Conservation (phyloP, 2,888 invertebrate genomes). For the Paralinhomoeus sp. region DNA sequence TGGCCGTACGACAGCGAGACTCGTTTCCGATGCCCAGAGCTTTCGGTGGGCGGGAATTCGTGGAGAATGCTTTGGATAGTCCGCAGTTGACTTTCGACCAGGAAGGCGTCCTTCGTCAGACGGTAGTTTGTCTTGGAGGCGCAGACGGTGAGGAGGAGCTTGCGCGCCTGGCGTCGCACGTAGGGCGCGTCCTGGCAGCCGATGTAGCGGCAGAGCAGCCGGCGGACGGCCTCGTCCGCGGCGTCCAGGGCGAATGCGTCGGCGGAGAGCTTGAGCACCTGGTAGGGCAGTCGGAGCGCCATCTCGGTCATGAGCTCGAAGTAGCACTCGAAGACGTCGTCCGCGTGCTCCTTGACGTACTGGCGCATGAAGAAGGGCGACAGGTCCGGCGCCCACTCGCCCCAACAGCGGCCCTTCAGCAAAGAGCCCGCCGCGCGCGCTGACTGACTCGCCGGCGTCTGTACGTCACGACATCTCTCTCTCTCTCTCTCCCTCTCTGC, state of each 20-base stretch:
- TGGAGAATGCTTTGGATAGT: neutral
- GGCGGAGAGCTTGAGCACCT: slow-evolving; percentile 35
- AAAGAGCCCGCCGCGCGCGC: too few species aligned
- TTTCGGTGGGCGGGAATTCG: neutral
- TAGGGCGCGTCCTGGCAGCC: slow-evolving; percentile 54
- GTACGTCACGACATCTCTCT: too few species aligned
- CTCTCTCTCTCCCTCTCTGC: too few species aligned
- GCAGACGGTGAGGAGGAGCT: slow-evolving; percentile 67
- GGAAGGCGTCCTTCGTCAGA: neutral
- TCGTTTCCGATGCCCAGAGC: too few species aligned
- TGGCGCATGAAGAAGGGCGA: slow-evolving; percentile 64
- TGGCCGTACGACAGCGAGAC: too few species aligned
- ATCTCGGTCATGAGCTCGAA: slow-evolving; percentile 83
- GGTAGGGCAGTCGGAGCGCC: slow-evolving; percentile 72
- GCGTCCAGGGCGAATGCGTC: too few species aligned
- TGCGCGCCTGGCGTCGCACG: slow-evolving; percentile 57
- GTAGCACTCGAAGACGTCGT: slow-evolving; percentile 78
- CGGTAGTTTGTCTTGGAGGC: slow-evolving; percentile 32
- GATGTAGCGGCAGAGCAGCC: neutral
- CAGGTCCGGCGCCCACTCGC: too few species aligned
- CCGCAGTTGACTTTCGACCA: neutral
- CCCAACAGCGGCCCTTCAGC: too few species aligned
- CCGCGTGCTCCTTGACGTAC: slow-evolving; percentile 68
- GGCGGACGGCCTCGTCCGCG: too few species aligned
- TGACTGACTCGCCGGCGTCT: too few species aligned